These are phyloP conservation scores for Hipposideros armiger DNA, from an alignment of 2,113 vertebrate species.

Conservation along the genomic window DNA sequence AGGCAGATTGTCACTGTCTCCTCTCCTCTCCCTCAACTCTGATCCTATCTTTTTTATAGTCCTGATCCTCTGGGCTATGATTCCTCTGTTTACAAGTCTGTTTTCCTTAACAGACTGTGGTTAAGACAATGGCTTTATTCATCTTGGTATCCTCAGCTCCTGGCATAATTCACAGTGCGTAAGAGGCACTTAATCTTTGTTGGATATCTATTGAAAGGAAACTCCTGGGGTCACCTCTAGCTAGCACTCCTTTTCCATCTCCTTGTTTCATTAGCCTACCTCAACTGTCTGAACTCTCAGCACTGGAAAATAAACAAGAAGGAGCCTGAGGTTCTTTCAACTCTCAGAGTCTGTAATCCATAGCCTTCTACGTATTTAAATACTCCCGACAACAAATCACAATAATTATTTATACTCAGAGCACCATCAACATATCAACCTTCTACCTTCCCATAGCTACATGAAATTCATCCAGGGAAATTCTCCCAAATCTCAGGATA, in stretches of 20 bases:
- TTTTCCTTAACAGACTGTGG: not conserved
- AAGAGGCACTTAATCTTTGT: not conserved
- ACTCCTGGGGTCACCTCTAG: not conserved
- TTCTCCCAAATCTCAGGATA: slow-evolving; percentile 46
- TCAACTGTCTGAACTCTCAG: not conserved
- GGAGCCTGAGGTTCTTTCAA: not conserved
- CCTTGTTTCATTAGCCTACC: not conserved
- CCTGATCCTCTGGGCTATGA: not conserved
- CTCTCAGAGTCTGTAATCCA: not conserved
- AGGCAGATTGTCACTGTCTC: not conserved
- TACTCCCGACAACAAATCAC: not conserved
- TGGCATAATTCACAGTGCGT: not conserved
- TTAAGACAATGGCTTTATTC: slow-evolving; percentile 15
- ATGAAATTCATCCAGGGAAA: slow-evolving; percentile 23
- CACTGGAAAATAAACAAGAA: not conserved
- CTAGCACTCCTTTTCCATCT: not conserved
- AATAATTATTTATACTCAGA: not conserved
- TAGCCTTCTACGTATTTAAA: not conserved
- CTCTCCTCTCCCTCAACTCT: not conserved
- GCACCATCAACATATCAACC: not conserved
- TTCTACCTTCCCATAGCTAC: not conserved
- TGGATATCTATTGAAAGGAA: not conserved
- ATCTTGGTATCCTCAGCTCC: not conserved
- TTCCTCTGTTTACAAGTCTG: slow-evolving; percentile 24
- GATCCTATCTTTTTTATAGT: not conserved